Conservation (phyloP, 1,140 invertebrate genomes). For the Drosophila dunni region DNA sequence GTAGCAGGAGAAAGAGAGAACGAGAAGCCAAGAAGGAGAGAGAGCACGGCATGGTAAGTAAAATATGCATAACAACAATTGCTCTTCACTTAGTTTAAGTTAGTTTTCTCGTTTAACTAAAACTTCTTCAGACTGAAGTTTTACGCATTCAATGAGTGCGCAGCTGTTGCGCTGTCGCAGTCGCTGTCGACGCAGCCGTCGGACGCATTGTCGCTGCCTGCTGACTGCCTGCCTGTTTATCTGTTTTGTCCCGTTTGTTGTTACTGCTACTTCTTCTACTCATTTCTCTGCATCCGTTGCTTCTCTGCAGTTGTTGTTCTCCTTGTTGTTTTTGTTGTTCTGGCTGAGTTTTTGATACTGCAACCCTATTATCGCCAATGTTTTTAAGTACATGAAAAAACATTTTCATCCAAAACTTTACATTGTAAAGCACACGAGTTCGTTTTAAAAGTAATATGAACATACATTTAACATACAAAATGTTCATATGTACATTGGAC, state of each 20-base stretch:
- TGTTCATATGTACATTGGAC: conserved; percentile 10
- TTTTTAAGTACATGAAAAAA: too few relatives aligned
- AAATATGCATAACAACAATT: conserved; percentile 18
- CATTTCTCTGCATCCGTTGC: conserved; percentile 60
- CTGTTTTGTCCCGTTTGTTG: conserved; percentile 63
- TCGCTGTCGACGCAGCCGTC: background rate
- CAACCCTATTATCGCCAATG: conserved; percentile 43
- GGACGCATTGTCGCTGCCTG: conserved; percentile 20
- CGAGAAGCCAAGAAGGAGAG: background rate
- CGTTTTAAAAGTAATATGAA: conserved; percentile 5
- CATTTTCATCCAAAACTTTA: conserved; percentile 31
- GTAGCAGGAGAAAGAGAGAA: too few relatives aligned
- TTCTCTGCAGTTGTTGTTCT: conserved; percentile 12
- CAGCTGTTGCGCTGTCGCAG: conserved; percentile 33
- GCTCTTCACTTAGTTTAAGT: conserved; percentile 24
- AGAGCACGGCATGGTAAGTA: conserved; percentile 48
- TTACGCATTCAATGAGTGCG: conserved; percentile 9
- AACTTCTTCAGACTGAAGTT: conserved; percentile 21
- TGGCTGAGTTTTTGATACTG: conserved; percentile 17
- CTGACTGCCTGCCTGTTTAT: conserved; percentile 41
- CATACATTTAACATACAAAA: background rate
- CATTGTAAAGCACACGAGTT: conserved; percentile 22
- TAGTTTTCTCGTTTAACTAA: conserved; percentile 17
- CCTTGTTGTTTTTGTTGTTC: conserved; percentile 31
- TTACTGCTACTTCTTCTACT: conserved; percentile 43